Evolutionary conservation across 2,113 vertebrate genomes (phyloP).

Genomic region (Craseonycteris thonglongyai): DNA sequence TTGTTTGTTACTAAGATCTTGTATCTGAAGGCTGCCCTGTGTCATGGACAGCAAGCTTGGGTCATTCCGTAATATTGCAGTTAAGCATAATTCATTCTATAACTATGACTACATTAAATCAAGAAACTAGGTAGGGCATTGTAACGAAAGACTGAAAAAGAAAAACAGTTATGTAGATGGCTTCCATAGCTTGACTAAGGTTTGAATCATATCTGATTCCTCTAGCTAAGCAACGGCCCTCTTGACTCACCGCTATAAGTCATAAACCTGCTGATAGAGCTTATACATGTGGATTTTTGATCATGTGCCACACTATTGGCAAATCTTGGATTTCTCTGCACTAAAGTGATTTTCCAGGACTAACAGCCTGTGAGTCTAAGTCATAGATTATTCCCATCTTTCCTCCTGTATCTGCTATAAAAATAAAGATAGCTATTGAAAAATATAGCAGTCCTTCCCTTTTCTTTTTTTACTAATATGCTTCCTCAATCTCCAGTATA

Average conservation of each 20-base stretch:
- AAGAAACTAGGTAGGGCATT: neutral
- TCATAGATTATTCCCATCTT: constrained; percentile 1
- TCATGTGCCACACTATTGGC: constrained; percentile 32
- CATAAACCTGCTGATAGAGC: constrained; percentile 1
- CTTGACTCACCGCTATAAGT: constrained; percentile 47
- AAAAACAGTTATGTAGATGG: neutral
- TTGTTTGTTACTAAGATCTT: neutral
- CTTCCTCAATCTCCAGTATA: neutral
- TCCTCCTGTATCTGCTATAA: constrained; percentile 34
- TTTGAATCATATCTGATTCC: constrained; percentile 50
- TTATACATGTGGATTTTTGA: neutral
- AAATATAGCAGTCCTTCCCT: neutral
- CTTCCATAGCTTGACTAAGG: neutral
- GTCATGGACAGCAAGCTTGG: neutral
- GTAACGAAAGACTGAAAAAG: neutral
- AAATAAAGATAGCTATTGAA: constrained; percentile 14
- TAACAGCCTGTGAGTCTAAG: constrained; percentile 1
- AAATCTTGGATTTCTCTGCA: constrained; percentile 49
- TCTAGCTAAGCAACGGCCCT: constrained; percentile 13
- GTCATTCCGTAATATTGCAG: neutral
- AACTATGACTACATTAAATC: neutral
- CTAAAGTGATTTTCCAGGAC: neutral
- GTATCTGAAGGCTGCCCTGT: neutral
- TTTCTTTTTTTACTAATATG: neutral
- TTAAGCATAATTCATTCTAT: neutral